These are phyloP conservation scores for Stegana nigrithorax DNA, from an alignment of 2,888 invertebrate genomes.

Conservation along the genomic window DNA sequence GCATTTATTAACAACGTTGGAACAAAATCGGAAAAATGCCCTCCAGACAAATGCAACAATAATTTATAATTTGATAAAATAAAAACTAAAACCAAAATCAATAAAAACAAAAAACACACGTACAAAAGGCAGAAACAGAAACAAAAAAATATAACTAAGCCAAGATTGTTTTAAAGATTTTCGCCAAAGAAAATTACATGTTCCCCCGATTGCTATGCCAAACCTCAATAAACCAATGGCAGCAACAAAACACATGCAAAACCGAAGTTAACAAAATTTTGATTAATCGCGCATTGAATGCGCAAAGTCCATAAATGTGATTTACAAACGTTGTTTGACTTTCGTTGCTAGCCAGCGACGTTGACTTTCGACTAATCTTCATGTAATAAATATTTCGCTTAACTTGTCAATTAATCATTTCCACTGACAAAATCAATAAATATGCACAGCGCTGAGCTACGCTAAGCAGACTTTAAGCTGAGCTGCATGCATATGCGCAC, in stretches of 20 bases:
- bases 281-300: slow-evolving; percentile 7
- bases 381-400: slow-evolving; percentile 8
- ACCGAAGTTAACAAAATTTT: not conserved
- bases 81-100: not conserved
- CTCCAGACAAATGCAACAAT: not conserved
- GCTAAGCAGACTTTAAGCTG: too few species aligned
- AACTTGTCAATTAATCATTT: slow-evolving; percentile 14
- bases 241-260: too few species aligned
- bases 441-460: not conserved
- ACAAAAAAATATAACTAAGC: too few species aligned
- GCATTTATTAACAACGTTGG: too few species aligned
- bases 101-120: not conserved
- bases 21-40: too few species aligned
- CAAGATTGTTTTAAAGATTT: too few species aligned
- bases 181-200: not conserved
- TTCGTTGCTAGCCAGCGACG: not conserved
- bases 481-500: not conserved
- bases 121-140: not conserved
- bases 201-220: not conserved
- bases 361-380: not conserved
- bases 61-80: not conserved
- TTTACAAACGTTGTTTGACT: not conserved
- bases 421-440: slow-evolving; percentile 11
- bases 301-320: not conserved
- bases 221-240: not conserved